Evolutionary conservation across 2,797 vertebrate genomes (phyloP).

Genomic region (Acanthopagrus latus): DNA sequence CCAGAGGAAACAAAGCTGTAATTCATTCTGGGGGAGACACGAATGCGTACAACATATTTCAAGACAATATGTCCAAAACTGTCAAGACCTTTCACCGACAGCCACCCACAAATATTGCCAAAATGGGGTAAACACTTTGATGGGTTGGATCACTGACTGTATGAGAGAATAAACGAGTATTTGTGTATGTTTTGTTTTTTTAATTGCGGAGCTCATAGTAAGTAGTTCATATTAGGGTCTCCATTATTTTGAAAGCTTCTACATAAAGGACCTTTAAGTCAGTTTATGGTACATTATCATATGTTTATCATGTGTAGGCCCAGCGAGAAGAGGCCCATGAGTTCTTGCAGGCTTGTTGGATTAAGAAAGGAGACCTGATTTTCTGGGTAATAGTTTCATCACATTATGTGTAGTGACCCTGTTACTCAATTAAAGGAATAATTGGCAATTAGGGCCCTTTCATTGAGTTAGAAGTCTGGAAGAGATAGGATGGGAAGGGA

Average conservation of each 20-base stretch:
- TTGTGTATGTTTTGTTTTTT: neutral
- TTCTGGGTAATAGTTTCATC: constrained; percentile 18
- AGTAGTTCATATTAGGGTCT: neutral
- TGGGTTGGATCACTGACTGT: neutral
- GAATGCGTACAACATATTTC: neutral
- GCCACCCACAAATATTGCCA: neutral
- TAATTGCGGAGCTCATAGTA: neutral
- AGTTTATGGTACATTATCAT: neutral
- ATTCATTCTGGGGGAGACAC: neutral
- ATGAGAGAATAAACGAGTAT: neutral
- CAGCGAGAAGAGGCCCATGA: neutral
- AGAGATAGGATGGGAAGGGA: neutral
- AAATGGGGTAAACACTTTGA: no score
- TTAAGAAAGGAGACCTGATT: constrained; percentile 12
- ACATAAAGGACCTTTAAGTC: neutral
- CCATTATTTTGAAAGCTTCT: neutral
- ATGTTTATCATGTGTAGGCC: neutral
- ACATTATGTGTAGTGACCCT: constrained; percentile 33
- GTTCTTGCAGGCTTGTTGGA: constrained; percentile 4
- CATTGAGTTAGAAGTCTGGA: constrained; percentile 30
- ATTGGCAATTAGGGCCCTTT: constrained; percentile 33
- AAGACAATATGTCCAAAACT: neutral
- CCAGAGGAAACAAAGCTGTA: no score
- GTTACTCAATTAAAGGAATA: constrained; percentile 46
- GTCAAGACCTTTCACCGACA: neutral